A percentile compares a stretch with the other conserved stretches of the same genome.
phyloP scores from a whole-genome alignment of 1,140 invertebrate species.

The Capitella teleta region DNA sequence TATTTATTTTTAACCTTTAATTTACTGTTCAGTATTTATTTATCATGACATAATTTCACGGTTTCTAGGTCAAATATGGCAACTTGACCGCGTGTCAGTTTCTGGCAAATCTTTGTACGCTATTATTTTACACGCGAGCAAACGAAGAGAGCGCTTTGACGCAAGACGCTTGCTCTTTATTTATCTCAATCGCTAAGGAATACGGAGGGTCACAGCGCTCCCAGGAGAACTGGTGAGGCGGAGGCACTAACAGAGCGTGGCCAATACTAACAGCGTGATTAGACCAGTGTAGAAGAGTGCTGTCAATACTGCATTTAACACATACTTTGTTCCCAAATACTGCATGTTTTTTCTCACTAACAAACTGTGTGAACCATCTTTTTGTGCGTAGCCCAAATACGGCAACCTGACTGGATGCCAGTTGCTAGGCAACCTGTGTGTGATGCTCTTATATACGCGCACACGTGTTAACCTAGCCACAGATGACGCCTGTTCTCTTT shows the following conservation, averaged over 20 bases:
- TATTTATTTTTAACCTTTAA: not conserved
- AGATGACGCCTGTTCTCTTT: conserved; percentile 10
- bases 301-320: not conserved
- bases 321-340: not conserved
- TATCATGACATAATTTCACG: not conserved
- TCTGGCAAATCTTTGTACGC: not conserved
- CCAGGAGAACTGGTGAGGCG: not conserved
- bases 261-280: not conserved
- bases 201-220: not conserved
- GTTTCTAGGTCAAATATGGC: not conserved
- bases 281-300: not conserved
- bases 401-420: conserved; percentile 50
- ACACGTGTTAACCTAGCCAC: too few species aligned
- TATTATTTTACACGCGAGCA: not conserved
- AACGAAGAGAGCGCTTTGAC: not conserved
- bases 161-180: not conserved
- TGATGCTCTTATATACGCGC: conserved; percentile 46
- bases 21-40: not conserved
- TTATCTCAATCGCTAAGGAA: not conserved
- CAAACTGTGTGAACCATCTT: not conserved
- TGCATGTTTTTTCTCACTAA: too few species aligned
- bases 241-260: not conserved
- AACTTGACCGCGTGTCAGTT: not conserved
- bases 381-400: conserved; percentile 15
- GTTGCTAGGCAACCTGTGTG: conserved; percentile 58